Percentiles rank a stretch among this genome's conserved stretches.
Conservation (phyloP, 2,797 vertebrate genomes). For the Argyrosomus regius region DNA sequence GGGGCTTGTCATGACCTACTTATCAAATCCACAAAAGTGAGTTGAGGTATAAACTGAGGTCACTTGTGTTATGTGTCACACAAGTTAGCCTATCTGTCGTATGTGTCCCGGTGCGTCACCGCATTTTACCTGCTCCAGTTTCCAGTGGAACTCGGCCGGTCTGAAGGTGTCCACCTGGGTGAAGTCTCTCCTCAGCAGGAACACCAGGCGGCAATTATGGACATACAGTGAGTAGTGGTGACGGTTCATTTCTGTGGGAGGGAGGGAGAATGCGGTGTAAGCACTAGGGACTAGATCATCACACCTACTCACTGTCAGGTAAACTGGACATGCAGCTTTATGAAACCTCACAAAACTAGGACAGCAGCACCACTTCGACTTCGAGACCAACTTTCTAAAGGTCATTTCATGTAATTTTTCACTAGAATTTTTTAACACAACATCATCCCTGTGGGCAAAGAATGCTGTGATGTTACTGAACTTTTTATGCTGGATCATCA, state of each 20-base stretch:
- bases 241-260: constrained; percentile 94
- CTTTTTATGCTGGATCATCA: background rate
- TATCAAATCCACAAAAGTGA: constrained; percentile 28
- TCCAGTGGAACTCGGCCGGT: constrained; percentile 98
- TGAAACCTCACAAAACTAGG: constrained; percentile 23
- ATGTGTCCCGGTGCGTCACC: background rate
- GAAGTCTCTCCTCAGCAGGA: constrained; percentile 95
- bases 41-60: constrained; percentile 9
- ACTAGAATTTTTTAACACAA: constrained; percentile 4
- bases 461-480: background rate
- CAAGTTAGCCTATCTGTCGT: background rate
- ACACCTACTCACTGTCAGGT: constrained; percentile 39
- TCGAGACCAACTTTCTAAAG: constrained; percentile 21
- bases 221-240: constrained; percentile 98
- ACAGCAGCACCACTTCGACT: constrained; percentile 23
- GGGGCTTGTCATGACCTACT: constrained; percentile 18
- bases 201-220: constrained; percentile 97
- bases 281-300: constrained; percentile 34
- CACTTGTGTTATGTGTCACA: background rate
- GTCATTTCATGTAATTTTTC: constrained; percentile 10
- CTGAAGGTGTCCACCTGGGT: constrained; percentile 95
- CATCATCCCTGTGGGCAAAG: constrained; percentile 6
- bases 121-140: constrained; percentile 93
- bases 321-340: constrained; percentile 28
- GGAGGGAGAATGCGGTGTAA: constrained; percentile 28